Conservation (phyloP, 2,797 vertebrate genomes). For the Phataginus tricuspis region DNA sequence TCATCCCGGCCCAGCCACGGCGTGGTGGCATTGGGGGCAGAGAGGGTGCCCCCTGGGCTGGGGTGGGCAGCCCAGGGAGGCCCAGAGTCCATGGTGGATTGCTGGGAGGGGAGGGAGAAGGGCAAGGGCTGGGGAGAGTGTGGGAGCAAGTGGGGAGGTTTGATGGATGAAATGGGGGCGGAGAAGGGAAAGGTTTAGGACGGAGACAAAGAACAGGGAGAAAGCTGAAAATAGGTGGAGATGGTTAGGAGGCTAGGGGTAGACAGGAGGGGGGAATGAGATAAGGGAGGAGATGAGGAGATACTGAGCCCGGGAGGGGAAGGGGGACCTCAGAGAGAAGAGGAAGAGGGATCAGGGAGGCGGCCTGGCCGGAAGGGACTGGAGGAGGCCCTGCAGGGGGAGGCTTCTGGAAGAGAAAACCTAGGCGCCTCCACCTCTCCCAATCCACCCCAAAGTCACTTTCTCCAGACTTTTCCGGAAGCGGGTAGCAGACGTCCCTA, state of each 20-base stretch:
- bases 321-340: fast-evolving
- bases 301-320: too few species aligned
- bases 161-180: neutral
- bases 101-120: neutral
- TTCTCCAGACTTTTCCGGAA: conserved; percentile 40
- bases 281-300: neutral
- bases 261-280: neutral
- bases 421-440: neutral
- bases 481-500: neutral
- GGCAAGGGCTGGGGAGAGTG: too few species aligned
- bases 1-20: conserved; percentile 88
- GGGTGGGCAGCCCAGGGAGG: neutral
- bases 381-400: neutral
- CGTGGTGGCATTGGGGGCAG: conserved; percentile 67
- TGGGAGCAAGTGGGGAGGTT: neutral
- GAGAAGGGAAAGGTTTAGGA: neutral
- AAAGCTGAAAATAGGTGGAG: neutral
- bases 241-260: neutral
- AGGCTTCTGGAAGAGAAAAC: neutral
- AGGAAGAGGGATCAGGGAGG: neutral
- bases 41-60: neutral
- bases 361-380: neutral
- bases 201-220: neutral
- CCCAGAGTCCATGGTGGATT: conserved; percentile 65
- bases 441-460: neutral